These are phyloP conservation scores for Hypercompe scribonia DNA, from an alignment of 2,888 invertebrate species.

Conservation along the genomic window DNA sequence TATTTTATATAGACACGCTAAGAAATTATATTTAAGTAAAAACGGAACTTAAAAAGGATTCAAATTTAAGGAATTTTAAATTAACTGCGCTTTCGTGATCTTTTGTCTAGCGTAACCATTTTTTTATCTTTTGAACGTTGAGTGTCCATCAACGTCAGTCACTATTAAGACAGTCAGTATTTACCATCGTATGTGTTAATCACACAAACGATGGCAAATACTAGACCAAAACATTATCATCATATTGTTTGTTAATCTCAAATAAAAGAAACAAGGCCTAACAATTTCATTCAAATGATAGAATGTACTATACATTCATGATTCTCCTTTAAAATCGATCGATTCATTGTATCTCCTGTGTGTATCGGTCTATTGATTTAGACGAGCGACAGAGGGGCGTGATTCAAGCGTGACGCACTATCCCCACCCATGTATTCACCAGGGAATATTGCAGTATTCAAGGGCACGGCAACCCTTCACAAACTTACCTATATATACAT, in stretches of 20 bases:
- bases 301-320: conserved; percentile 12
- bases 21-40: neutral
- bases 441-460: conserved; percentile 51
- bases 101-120: too few relatives aligned
- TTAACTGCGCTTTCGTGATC: too few relatives aligned
- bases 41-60: neutral
- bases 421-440: conserved; percentile 50
- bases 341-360: conserved; percentile 41
- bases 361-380: conserved; percentile 77
- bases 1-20: neutral
- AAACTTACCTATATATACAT: conserved; percentile 15
- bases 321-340: conserved; percentile 27
- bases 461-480: conserved; percentile 39
- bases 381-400: conserved; percentile 75
- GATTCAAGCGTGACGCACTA: conserved; percentile 69
- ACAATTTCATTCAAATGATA: conserved; percentile 12
- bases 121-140: too few relatives aligned
- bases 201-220: neutral
- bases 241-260: neutral
- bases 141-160: too few relatives aligned
- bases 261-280: neutral
- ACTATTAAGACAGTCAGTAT: too few relatives aligned
- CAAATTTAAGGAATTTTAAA: neutral
- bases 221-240: neutral
- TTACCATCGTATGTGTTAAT: neutral